Conservation (phyloP, 2,113 vertebrate genomes). For the Xenopus tropicalis region DNA sequence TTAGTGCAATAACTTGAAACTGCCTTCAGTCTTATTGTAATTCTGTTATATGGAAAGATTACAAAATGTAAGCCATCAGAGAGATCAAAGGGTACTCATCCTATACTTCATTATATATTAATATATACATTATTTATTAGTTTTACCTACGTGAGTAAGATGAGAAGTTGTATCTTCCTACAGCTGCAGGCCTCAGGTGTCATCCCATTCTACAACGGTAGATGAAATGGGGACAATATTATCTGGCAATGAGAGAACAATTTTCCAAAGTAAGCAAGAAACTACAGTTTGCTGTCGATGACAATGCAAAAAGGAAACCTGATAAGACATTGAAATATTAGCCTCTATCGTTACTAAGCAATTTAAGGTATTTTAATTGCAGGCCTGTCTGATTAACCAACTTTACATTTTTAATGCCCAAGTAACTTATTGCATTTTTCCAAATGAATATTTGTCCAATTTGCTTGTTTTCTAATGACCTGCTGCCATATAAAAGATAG, state of each 20-base stretch:
- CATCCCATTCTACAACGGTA: slow-evolving; percentile 31
- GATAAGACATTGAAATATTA: no score
- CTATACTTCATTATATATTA: slow-evolving; percentile 41
- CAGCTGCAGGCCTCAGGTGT: slow-evolving; percentile 33
- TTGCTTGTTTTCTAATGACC: no score
- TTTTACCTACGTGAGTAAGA: slow-evolving; percentile 39
- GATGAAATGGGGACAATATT: slow-evolving; percentile 35
- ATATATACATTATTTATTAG: slow-evolving; percentile 40
- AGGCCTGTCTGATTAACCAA: no score
- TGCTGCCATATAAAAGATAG: no score
- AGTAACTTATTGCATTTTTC: no score
- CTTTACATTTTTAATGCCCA: no score
- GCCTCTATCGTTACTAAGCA: no score
- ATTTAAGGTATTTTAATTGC: no score
- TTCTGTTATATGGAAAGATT: slow-evolving; percentile 21
- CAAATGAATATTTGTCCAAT: no score
- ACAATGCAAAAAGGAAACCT: background rate
- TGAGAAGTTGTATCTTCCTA: slow-evolving; percentile 39
- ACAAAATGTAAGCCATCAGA: slow-evolving; percentile 44
- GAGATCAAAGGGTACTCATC: slow-evolving; percentile 28
- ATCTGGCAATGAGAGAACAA: slow-evolving; percentile 7
- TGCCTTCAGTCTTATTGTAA: slow-evolving; percentile 1
- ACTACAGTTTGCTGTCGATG: background rate
- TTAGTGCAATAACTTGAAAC: slow-evolving; percentile 6
- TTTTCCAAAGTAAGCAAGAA: background rate